A percentile compares a stretch with the other conserved stretches of the same genome.
Conservation (phyloP, 2,113 vertebrate species). For the Ahaetulla prasina region DNA sequence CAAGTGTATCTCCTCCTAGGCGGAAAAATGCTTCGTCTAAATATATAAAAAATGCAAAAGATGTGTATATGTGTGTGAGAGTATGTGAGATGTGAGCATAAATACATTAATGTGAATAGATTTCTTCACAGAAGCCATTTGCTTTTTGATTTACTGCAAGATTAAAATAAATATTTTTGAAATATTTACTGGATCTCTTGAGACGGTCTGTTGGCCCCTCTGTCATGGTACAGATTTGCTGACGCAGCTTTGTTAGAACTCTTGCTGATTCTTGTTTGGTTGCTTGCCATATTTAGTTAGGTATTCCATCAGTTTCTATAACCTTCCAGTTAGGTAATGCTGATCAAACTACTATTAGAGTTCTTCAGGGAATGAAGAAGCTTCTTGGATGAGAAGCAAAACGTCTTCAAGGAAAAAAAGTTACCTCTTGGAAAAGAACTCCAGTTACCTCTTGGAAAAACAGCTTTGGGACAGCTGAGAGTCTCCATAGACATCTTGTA, state of each 20-base stretch:
- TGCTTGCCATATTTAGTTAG: not conserved
- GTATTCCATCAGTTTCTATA: not conserved
- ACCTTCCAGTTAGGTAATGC: not conserved
- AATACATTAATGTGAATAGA: not conserved
- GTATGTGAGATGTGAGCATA: not conserved
- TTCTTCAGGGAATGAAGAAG: not conserved
- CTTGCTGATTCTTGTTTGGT: not conserved
- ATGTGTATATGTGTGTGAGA: not conserved
- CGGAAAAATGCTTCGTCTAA: not conserved
- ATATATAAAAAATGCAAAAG: not conserved
- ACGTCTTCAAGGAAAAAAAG: not conserved
- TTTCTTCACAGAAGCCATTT: not conserved
- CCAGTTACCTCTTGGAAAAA: not conserved
- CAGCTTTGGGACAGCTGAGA: not conserved
- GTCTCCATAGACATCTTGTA: not conserved
- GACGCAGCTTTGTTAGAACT: not conserved
- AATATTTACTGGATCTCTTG: slow-evolving; percentile 20
- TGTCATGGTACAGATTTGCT: not conserved
- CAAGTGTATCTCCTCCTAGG: not conserved
- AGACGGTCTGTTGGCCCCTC: not conserved
- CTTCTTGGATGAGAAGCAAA: not conserved
- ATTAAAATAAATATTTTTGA: slow-evolving; percentile 6
- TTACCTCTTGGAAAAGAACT: too few relatives aligned
- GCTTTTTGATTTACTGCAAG: slow-evolving; percentile 3
- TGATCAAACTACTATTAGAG: not conserved